Evolutionary conservation across 2,888 invertebrate species (phyloP).

Genomic region (Calliopum simillimum): DNA sequence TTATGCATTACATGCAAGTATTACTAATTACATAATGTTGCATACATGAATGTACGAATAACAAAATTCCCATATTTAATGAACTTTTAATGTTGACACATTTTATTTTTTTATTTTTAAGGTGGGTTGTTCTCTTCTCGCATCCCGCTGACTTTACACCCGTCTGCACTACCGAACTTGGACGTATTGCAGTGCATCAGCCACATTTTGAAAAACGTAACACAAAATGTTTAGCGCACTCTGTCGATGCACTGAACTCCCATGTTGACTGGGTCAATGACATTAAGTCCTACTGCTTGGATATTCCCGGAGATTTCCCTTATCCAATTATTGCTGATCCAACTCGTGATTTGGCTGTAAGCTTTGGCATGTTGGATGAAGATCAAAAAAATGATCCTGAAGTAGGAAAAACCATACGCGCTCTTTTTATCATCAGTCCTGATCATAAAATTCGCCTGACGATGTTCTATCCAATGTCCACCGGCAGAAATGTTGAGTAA

Average conservation of each 20-base stretch:
- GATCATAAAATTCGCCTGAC: slow-evolving; percentile 81
- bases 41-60: too few relatives aligned
- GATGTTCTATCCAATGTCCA: slow-evolving; percentile 87
- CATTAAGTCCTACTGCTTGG: slow-evolving; percentile 77
- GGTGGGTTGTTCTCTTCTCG: slow-evolving; percentile 89
- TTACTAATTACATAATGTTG: too few relatives aligned
- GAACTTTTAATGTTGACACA: neutral
- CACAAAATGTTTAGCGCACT: slow-evolving; percentile 83
- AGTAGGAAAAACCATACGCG: slow-evolving; percentile 77
- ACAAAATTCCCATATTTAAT: neutral
- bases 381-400: slow-evolving; percentile 75
- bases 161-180: slow-evolving; percentile 90
- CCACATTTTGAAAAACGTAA: slow-evolving; percentile 78
- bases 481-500: slow-evolving; percentile 88
- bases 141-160: slow-evolving; percentile 92
- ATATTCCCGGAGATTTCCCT: slow-evolving; percentile 79
- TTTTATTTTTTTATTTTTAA: slow-evolving; percentile 58
- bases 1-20: too few relatives aligned
- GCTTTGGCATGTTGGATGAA: slow-evolving; percentile 84
- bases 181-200: slow-evolving; percentile 77
- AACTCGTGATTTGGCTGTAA: slow-evolving; percentile 76
- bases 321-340: slow-evolving; percentile 87
- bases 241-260: slow-evolving; percentile 79
- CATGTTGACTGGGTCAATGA: slow-evolving; percentile 85
- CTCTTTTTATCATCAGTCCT: slow-evolving; percentile 85